Base-by-base conservation (phyloP, 1,140 invertebrate species). In the Antheraea pernyi region DNA sequence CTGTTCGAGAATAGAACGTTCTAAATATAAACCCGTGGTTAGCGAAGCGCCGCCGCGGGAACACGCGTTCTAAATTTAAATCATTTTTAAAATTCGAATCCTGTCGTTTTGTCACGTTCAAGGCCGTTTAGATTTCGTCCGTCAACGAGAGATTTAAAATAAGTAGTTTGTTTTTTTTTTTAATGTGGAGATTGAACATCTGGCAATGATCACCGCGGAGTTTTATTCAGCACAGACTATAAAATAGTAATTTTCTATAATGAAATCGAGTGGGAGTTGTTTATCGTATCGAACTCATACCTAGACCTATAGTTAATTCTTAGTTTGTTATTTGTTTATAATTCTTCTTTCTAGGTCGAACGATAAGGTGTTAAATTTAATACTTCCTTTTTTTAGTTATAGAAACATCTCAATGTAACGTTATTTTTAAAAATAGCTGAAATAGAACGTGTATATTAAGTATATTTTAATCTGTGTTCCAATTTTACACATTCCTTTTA, bases 1-100 rank as follows among this genome's bases (percentile, higher is more conserved):
- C 71, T 80, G 86, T 76, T 86, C 87, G 81, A 83, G 84, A 90
- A 90, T 91, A 89, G 88, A 89, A 86, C 86, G 68, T 86, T 91
- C 89, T 90, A 91, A 85, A 88, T 89, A 85, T 91, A 91, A 88
- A 88, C 81, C 67, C 78, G 81, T 80, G 81, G 86, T 88, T 89
- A 89, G 83, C 79, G 85, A 85, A 83, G 85, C 82, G 80, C 84
- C 82, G 80, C 84, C 79, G 82, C 84, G 82, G 88, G 83, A 90
- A 89, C 79, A 78, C 67, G 73, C 70, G 70, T 80, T 80, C 80
- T 85, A 85, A 85, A 87, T 83, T 87, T 77, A 70, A 81, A 83
- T 76, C 77, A 72, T 84, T 88, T 87, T 84, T 67, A 59, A 87
- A 88, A 82, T 88, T 84, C 81, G 74, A 85, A 88, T 85, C 81